Evolutionary conservation across 1,140 invertebrate species (phyloP).

Genomic region (Apocrypta bakeri): DNA sequence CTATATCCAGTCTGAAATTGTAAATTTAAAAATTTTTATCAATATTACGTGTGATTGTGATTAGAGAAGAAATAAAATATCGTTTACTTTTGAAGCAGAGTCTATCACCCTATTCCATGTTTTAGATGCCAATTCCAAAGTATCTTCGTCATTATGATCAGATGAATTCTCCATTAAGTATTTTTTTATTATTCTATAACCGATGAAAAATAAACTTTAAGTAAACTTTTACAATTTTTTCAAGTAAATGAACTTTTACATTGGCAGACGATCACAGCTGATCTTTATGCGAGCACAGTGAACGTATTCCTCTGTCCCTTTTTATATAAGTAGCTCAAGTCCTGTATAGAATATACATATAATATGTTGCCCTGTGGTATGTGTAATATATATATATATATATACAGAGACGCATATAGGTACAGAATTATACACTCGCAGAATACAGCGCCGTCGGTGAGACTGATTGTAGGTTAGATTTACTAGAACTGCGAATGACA

Average conservation of each 20-base stretch:
- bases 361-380: too few relatives aligned
- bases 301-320: background rate
- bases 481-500: background rate
- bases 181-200: background rate
- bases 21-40: constrained; percentile 6
- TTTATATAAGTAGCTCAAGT: too few relatives aligned
- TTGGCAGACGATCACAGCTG: constrained; percentile 24
- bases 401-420: background rate
- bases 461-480: background rate
- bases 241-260: too few relatives aligned
- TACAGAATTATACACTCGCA: too few relatives aligned
- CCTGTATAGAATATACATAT: background rate
- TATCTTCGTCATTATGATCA: constrained; percentile 57
- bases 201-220: background rate
- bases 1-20: constrained; percentile 73
- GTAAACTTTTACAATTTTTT: background rate
- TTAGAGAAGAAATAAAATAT: background rate
- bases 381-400: too few relatives aligned
- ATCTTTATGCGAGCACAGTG: background rate
- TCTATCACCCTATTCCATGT: constrained; percentile 63
- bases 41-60: background rate
- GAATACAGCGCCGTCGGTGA: background rate
- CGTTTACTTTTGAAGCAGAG: constrained; percentile 62
- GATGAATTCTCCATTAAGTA: constrained; percentile 24
- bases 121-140: constrained; percentile 63